Conservation (phyloP, 2,113 vertebrate genomes). For the Aegotheles bennettii region DNA sequence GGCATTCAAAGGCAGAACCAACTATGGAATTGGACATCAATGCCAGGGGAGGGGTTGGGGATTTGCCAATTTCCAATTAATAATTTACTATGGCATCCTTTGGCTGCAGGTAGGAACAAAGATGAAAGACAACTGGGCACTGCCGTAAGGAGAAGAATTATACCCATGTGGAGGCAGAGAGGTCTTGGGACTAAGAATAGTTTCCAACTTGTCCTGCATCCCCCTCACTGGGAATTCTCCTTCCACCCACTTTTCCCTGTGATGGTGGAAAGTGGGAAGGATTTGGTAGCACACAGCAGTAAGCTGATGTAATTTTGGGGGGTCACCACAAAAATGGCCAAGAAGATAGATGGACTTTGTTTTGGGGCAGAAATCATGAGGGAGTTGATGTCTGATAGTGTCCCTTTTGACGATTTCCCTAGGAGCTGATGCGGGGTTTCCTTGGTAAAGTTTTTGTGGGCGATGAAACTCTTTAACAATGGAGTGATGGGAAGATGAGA, state of each 20-base stretch:
- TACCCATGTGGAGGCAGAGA: neutral
- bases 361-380: neutral
- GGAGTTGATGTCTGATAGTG: neutral
- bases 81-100: neutral
- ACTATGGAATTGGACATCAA: neutral
- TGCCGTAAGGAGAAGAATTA: fast-evolving
- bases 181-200: neutral
- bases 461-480: neutral
- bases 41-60: neutral
- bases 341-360: neutral
- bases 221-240: neutral
- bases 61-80: neutral
- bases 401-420: neutral
- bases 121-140: neutral
- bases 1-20: neutral
- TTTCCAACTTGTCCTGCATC: neutral
- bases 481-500: neutral
- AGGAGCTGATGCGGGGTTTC: neutral
- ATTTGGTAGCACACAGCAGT: neutral
- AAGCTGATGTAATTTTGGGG: neutral
- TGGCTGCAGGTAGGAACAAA: neutral
- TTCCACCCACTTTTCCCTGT: neutral
- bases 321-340: neutral
- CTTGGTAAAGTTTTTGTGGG: neutral
- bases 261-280: neutral